phyloP scores from a whole-genome alignment of 2,888 invertebrate species.

The Xanthia togata region DNA sequence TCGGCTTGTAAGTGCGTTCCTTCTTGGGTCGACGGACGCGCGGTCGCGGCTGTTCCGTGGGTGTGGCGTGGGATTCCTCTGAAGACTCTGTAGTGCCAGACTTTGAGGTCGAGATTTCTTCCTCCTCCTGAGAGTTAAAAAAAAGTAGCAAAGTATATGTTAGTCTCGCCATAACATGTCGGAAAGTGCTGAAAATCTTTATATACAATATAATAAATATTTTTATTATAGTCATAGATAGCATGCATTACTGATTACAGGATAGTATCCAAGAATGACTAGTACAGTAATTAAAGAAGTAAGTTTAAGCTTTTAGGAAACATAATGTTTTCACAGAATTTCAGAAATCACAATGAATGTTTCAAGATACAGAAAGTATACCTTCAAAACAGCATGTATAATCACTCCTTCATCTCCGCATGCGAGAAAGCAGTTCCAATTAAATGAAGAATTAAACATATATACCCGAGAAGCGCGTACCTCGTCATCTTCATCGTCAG shows the following conservation, averaged over 20 bases:
- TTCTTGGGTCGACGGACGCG: conserved; percentile 80
- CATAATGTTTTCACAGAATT: background rate
- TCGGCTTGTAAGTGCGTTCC: conserved; percentile 84
- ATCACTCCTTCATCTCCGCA: conserved; percentile 28
- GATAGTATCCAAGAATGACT: background rate
- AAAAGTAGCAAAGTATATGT: background rate
- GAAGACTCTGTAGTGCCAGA: conserved; percentile 74
- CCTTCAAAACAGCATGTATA: conserved; percentile 24
- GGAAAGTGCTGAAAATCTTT: background rate
- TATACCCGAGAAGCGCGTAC: conserved; percentile 63
- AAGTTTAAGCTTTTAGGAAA: background rate
- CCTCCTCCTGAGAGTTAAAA: conserved; percentile 76
- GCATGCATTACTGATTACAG: conserved; percentile 11
- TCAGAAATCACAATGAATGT: conserved; percentile 10
- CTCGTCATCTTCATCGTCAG: conserved; percentile 88
- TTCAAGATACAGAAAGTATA: conserved; percentile 40
- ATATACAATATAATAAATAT: background rate
- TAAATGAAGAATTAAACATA: conserved; percentile 41
- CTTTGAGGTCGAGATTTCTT: conserved; percentile 85
- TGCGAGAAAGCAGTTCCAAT: conserved; percentile 38
- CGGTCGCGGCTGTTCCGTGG: conserved; percentile 68
- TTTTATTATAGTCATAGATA: background rate
- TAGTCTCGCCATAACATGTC: background rate
- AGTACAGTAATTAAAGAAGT: background rate
- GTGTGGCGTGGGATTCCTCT: conserved; percentile 71